A percentile compares a stretch with the other conserved stretches of the same genome.
phyloP scores from a whole-genome alignment of 2,797 vertebrate species.

The Anguilla megastoma region DNA sequence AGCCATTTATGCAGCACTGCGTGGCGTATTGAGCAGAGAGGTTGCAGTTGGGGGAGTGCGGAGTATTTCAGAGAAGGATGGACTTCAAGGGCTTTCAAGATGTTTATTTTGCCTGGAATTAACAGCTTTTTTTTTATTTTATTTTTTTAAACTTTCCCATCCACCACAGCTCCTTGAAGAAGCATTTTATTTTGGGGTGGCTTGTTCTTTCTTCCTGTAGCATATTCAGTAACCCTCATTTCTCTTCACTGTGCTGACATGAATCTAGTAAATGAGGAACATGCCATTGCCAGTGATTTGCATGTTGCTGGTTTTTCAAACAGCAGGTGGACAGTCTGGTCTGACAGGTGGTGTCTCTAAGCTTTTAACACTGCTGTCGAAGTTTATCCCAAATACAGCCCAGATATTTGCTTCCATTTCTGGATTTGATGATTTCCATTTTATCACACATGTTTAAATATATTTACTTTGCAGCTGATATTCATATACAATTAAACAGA shows the following conservation, averaged over 20 bases:
- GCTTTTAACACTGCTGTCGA: constrained; percentile 34
- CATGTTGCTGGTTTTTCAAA: constrained; percentile 15
- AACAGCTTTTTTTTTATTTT: constrained; percentile 33
- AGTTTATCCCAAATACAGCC: constrained; percentile 41
- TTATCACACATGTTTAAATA: background rate
- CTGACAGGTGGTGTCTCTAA: constrained; percentile 44
- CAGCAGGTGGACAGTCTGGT: constrained; percentile 35
- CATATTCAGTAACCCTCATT: background rate
- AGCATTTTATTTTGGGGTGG: constrained; percentile 2
- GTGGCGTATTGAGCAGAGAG: background rate
- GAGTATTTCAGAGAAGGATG: constrained; percentile 49
- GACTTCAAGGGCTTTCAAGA: constrained; percentile 41
- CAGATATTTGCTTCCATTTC: constrained; percentile 23
- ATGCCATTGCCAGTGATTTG: background rate
- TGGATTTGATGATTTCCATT: background rate
- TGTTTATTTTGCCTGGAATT: constrained; percentile 47
- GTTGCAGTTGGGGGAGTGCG: constrained; percentile 34
- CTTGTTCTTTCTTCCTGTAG: constrained; percentile 15
- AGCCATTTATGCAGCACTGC: constrained; percentile 10
- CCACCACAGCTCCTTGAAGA: background rate
- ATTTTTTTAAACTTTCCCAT: constrained; percentile 14
- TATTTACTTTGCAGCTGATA: background rate
- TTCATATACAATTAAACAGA: background rate
- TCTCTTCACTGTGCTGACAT: background rate
- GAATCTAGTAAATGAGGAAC: background rate